phyloP scores from a whole-genome alignment of 2,113 vertebrate genomes.

The Cebus imitator region DNA sequence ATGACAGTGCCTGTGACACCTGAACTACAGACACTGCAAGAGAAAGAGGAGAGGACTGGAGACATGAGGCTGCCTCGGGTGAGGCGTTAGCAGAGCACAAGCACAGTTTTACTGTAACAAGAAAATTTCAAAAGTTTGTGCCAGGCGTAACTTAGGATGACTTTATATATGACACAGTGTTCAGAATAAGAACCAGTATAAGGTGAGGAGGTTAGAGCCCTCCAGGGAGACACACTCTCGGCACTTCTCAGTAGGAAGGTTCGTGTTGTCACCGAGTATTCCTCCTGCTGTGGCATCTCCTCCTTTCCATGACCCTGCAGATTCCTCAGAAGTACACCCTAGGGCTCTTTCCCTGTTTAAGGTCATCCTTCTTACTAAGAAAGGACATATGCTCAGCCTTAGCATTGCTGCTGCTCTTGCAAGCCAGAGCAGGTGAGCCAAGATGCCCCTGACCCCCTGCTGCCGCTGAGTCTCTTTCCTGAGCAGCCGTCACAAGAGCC shows the following conservation, averaged over 20 bases:
- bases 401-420: neutral
- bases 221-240: fast-evolving
- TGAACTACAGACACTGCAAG: too few relatives aligned
- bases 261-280: fast-evolving
- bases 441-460: fast-evolving
- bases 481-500: neutral
- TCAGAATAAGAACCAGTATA: too few relatives aligned
- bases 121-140: neutral
- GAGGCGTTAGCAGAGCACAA: fast-evolving
- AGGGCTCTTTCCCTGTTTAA: too few relatives aligned
- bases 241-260: fast-evolving
- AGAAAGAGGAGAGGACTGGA: fast-evolving
- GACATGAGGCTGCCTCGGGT: too few relatives aligned
- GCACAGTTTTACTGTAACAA: fast-evolving
- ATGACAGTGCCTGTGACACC: fast-evolving
- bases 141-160: neutral
- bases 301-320: fast-evolving
- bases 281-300: fast-evolving
- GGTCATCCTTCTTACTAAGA: fast-evolving
- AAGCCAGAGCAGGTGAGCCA: neutral
- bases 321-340: fast-evolving
- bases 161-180: neutral
- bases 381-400: fast-evolving
- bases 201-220: fast-evolving
- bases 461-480: neutral